A percentile compares a stretch with the other conserved stretches of the same genome.
Conservation (phyloP, 2,113 vertebrate species). For the Etia nguti region DNA sequence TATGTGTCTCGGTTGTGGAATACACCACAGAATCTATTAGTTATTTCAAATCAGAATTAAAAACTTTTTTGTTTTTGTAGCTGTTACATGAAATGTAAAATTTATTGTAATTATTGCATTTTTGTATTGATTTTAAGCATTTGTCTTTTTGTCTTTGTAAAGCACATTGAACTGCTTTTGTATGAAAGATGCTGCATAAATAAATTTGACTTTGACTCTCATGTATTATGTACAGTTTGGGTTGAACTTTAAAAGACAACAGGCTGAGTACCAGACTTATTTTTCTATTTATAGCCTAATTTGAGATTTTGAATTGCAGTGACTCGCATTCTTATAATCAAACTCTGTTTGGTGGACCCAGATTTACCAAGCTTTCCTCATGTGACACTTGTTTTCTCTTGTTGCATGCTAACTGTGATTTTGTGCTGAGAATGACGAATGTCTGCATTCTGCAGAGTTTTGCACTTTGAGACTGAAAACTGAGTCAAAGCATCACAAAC, state of each 20-base stretch:
- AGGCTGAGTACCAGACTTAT: background rate
- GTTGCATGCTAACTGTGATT: background rate
- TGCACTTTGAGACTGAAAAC: constrained; percentile 22
- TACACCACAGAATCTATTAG: background rate
- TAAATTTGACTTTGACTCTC: background rate
- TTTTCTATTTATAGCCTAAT: background rate
- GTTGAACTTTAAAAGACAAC: background rate
- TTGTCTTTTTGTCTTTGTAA: background rate
- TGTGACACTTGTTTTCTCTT: background rate
- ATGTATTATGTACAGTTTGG: background rate
- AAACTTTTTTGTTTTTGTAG: background rate
- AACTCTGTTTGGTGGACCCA: background rate
- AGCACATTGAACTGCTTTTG: background rate
- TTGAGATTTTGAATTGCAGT: background rate
- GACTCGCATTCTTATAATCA: background rate
- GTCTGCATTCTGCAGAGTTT: constrained; percentile 22
- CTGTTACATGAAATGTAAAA: background rate
- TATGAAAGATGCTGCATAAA: background rate
- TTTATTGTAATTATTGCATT: background rate
- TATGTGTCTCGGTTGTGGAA: too few relatives aligned
- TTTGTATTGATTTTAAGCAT: background rate
- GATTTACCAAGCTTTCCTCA: background rate
- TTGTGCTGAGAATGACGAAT: constrained; percentile 5
- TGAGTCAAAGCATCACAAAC: constrained; percentile 9
- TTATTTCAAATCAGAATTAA: background rate